Base-by-base conservation (phyloP, 2,113 vertebrate genomes). In the Hippocampus comes region DNA sequence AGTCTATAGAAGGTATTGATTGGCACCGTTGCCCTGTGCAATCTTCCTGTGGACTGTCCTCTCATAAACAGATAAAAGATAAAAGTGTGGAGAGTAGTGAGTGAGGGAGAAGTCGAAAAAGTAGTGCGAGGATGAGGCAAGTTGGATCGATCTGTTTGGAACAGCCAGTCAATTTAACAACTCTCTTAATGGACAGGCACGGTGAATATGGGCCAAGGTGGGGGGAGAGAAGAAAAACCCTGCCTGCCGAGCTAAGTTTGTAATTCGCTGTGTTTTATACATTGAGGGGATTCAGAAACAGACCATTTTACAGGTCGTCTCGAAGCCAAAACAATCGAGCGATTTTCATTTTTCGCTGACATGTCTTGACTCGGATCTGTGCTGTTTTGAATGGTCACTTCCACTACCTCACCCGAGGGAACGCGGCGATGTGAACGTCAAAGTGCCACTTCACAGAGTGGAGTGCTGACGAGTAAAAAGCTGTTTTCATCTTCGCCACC, bases 1-100 rank as follows among this genome's bases (percentile, higher is more conserved):
- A 6, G 43, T 66, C 64, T 90, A 76, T 90, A 91, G 92, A 92
- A 92, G 89, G 90, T 93, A 94, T 93, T 90, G 92, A 94, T 93
- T 90, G 89, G 87, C 84, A 91, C 90, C 91, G 93, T 94, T 92
- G 93, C 88, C 88, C 78, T 66, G 70, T 76, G 76, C 43, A 75
- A 74, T 82, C 76, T 80, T 87, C 72, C 79, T 76, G 73, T 79
- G 64, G 80, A 71, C 79, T 78, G 80, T 82, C 75, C 72, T 68
- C 55, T 66, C 69, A 68, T 76, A 76, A 65, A 70, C 63, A 63
- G 78, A 79, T 78, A 79, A 78, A 84, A 75, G 70, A 79, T 38
- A 78, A 38, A 38, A 38, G 74, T 70, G 63, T 71, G 77, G 63
- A 34, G 30, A 34, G 30, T 6, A 5, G 34, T 6, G 43, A 55